Evolutionary conservation across 2,113 vertebrate genomes (phyloP).

Genomic region (Arizona elegans): DNA sequence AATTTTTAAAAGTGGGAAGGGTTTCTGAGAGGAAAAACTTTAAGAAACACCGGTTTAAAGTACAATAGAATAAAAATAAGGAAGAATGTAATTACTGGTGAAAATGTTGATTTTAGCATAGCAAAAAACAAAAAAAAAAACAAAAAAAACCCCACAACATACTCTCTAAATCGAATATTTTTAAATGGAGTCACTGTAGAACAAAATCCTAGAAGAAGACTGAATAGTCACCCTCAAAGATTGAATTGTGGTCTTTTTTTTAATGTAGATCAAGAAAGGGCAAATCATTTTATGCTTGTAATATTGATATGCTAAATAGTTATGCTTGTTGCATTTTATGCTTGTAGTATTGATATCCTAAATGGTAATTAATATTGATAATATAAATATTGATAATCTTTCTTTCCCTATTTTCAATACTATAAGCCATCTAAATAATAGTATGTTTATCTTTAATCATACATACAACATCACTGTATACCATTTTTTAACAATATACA

Average conservation of each 20-base stretch:
- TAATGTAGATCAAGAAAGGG: background rate
- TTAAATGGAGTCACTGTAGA: background rate
- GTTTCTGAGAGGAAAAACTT: background rate
- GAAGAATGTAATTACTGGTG: background rate
- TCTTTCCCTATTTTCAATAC: background rate
- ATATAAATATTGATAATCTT: background rate
- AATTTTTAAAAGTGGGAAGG: background rate
- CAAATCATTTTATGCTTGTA: background rate
- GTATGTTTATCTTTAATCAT: background rate
- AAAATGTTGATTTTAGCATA: background rate
- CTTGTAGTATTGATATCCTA: background rate
- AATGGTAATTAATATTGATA: background rate
- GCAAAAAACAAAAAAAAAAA: too few species aligned
- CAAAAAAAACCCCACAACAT: background rate
- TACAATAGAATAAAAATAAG: background rate
- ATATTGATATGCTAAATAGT: background rate
- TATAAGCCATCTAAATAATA: background rate
- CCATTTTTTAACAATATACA: background rate
- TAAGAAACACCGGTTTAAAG: background rate
- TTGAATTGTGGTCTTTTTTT: background rate
- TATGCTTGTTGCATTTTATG: too few species aligned
- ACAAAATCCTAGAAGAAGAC: background rate
- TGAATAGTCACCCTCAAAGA: background rate
- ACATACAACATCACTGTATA: background rate
- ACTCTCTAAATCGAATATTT: background rate